Evolutionary conservation across 2,113 vertebrate genomes (phyloP), one percentile per base, ranked within the genome.

Genomic region (Gorsachius goisagi): DNA sequence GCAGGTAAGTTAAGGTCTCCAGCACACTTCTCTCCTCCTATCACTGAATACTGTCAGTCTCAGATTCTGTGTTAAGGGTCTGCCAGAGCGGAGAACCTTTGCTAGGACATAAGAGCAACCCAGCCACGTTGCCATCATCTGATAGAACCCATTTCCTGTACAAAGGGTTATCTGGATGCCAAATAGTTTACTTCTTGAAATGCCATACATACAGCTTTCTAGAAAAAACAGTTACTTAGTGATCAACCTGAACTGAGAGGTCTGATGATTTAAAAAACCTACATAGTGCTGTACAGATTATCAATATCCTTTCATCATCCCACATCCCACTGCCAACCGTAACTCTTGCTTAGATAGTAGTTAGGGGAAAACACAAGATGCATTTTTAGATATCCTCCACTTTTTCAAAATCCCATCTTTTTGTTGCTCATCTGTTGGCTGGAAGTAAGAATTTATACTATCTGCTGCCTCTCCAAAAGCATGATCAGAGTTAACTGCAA

Each of bases 191-290:
- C 73, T 75, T 37, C 7, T 45, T n/a, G 62, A 73, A 71, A 26
- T 30, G 11, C n/a, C 45, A 16, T 6, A 21, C 0, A 0, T 41
- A 9, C 4, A 44, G 3, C 14, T 50, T 64, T 26, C 58, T 33
- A 37, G 39, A 50, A 37, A 79, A 81, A 80, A 8, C 7, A 62
- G 41, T 24, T 41, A 23, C 8, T 72, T n/a, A 71, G 13, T 16
- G 17, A 59, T 28, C 44, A 82, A 4, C 39, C 56, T 67, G 39
- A 72, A 53, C 20, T 21, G 37, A 39, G 28, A 73, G 22, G 20
- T 20, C 11, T 26, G 33, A 72, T 26, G 33, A 68, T 68, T 91
- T 90, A 7, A 47, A 62, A 84, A 62, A 8, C 44, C 20, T 44
- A 1, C 28, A 2, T 4, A 6, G 60, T 27, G 11, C 22, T 35